Base-by-base conservation (phyloP, 2,888 invertebrate species). In the Hypolimnas misippus region DNA sequence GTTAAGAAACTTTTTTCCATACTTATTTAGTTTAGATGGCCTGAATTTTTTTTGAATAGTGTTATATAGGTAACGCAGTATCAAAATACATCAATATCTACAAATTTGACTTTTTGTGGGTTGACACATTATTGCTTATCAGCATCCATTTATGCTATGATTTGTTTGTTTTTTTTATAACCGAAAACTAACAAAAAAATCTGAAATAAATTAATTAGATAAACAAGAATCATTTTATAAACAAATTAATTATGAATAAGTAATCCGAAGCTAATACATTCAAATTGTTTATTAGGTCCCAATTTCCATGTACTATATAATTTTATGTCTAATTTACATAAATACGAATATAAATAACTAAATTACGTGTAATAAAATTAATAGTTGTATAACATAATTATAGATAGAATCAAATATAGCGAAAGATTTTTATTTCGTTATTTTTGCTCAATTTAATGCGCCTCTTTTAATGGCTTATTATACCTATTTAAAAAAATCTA, bases 301-400 rank as follows among this genome's bases (percentile, higher is more conserved):
- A 19, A 38, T 38, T 38, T 21, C 8, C 29, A 12, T 17, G 40
- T 40, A 10, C 29, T 33, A 16, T 60, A 12, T 46, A 54, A 49
- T 54, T 38, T 25, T 25, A 46, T 25, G 8, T 14, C 29, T 14
- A n/a, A 60, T 60, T 54, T 38, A 17, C 53, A 54, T 60, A 53
- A 35, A 54, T 60, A 54, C 44, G 35, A 52, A 53, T 60, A 54
- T 14, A 49, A 54, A 54, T 60, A 46, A 12, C 29, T 38, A 6
- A 21, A 54, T 60, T 60, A 52, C 21, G 50, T 25, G 7, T 6
- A 16, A 53, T 54, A 38, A 33, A 60, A 6, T 46, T 17, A 33
- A 44, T 17, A 58, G 14, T 29, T 44, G 14, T 44, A 35, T 35
- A 44, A 59, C 59, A 59, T 44, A 44, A 53, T 58, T 17, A 42